These are phyloP conservation scores for Chaunax sp. DNA, from an alignment of 2,797 vertebrate species.

Conservation along the genomic window DNA sequence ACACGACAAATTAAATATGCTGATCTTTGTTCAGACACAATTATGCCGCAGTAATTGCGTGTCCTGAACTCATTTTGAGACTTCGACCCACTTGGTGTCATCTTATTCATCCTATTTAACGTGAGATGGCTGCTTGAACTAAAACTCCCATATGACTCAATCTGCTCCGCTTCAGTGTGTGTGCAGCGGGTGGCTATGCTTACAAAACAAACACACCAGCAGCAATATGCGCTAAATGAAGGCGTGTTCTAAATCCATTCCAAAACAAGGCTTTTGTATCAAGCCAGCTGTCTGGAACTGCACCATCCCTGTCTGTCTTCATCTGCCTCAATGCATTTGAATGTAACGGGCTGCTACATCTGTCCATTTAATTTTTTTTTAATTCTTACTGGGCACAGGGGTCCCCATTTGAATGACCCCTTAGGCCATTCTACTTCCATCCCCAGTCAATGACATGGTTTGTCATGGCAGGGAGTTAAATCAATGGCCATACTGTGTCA, in stretches of 20 bases:
- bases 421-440: slow-evolving; percentile 46
- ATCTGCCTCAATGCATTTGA: slow-evolving; percentile 66
- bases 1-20: slow-evolving; percentile 17
- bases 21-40: too few relatives aligned
- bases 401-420: slow-evolving; percentile 51
- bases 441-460: slow-evolving; percentile 51
- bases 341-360: slow-evolving; percentile 49
- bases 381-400: slow-evolving; percentile 44
- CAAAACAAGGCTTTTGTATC: slow-evolving; percentile 43
- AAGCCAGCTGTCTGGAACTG: slow-evolving; percentile 63
- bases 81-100: too few relatives aligned
- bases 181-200: slow-evolving; percentile 30
- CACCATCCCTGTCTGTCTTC: slow-evolving; percentile 55
- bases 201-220: slow-evolving; percentile 59
- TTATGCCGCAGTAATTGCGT: too few relatives aligned
- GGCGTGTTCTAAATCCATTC: slow-evolving; percentile 31
- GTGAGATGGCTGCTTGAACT: slow-evolving; percentile 15
- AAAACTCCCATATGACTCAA: slow-evolving; percentile 44
- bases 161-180: slow-evolving; percentile 45
- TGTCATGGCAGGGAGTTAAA: slow-evolving; percentile 48
- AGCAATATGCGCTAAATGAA: slow-evolving; percentile 48
- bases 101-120: slow-evolving; percentile 32
- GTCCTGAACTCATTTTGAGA: slow-evolving; percentile 36
- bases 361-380: slow-evolving; percentile 56
- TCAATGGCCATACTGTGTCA: slow-evolving; percentile 67